Base-by-base conservation (phyloP, 1,140 invertebrate genomes). In the Drosophila nikananu region DNA sequence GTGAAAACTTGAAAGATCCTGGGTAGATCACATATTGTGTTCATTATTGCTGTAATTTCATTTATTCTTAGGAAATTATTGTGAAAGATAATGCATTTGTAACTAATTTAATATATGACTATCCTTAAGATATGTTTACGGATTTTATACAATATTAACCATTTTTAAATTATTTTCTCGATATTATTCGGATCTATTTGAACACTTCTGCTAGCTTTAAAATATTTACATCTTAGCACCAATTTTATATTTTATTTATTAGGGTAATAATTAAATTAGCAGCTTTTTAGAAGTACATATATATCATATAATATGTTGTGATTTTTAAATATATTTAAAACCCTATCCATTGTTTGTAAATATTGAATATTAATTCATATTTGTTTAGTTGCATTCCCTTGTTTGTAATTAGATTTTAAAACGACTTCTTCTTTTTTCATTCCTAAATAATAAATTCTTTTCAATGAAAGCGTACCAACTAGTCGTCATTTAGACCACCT, bases 391-490 rank as follows among this genome's bases (percentile, higher is more conserved):
- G 3, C 23, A 17, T 17, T 51, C 9, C 10, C 13, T 17, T 10
- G 8, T 30, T 27, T 19, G 1, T 25, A 17, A 48, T 19, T 3
- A 27, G 3, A 27, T 27, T 27, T 8, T 8, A 0, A 5, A 5
- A n/a, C 1, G 13, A 5, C 13, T 21, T 21, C 7, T 7, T 0
- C 2, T 2, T 48, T 30, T 32, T 7, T 19, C 2, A 0, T 7
- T 19, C 6, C 3, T 0, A 55, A 55, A 17, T 17, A 0, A 3
- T 9, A 9, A 1, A 10, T 8, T 21, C 0, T 3, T 0, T 15
- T 21, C 3, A 3, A 12, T 10, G 0, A 10, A 25, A 66, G 71
- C 27, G 66, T 25, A 71, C n/a, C 3, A 23, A 17, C 10, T 44
- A 32, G 46, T 71, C 71, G 23, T 2, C 12, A 1, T 19, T 13